Base-by-base conservation (phyloP, 2,888 invertebrate species). In the Parnassius smintheus region DNA sequence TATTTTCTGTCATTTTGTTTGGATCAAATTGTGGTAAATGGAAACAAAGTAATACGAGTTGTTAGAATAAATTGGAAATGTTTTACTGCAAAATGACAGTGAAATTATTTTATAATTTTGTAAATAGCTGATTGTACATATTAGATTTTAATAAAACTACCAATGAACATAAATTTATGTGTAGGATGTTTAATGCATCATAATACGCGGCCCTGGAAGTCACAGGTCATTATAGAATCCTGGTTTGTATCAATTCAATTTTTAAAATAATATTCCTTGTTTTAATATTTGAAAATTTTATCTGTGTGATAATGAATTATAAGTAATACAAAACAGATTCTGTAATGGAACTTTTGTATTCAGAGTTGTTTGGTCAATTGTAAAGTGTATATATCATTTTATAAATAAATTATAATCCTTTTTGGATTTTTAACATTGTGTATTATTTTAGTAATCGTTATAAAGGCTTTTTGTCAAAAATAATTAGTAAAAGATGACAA, bases 381-480 rank as follows among this genome's bases (percentile, higher is more conserved):
- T 90, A 90, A 87, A 90, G 85, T 91, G 91, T 91, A 90, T 82
- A 89, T 88, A 90, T 83, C 75, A 83, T 86, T 89, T 89, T 88
- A 72, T 85, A 82, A 90, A 89, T 91, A 89, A 91, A 91, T 88
- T 83, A 88, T 86, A 78, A 81, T 90, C 90, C 90, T 85, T 89
- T 79, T 90, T 90, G 90, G 91, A 86, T 87, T 85, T 86, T 85
- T 80, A 67, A 82, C 74, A 66, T 58, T 59, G 73, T 73, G 79
- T 87, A 84, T 88, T 77, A 81, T 83, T 81, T 56, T 45, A 51
- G 3, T 9, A 22, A 25, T 10, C 44, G 1, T 44, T 35, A 35
- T 25, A 25, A 4, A 35, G 35, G 4, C 7, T 35, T 4, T 35
- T 7, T 35, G 7, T 7, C 7, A 35, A 35, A 35, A 35, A 7